Conservation (phyloP, 30 jellyfish, hydroid and myxozoan species). For the Mastigias papua region DNA sequence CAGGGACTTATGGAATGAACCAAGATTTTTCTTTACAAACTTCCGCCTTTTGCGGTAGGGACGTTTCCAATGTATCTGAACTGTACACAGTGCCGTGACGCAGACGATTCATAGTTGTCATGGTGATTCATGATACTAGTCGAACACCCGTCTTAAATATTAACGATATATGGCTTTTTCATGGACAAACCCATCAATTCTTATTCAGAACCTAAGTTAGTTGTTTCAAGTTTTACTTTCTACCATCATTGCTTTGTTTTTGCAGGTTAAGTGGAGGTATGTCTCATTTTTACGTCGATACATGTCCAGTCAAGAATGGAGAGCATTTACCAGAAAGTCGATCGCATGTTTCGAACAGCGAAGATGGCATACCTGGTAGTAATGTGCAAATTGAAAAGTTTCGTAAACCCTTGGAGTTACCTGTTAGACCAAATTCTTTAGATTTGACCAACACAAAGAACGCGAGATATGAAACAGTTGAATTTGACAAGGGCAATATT, state of each 20-base stretch:
- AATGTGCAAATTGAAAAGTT: neutral
- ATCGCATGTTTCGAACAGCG: neutral
- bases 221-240: neutral
- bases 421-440: conserved; percentile 32
- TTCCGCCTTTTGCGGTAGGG: no score
- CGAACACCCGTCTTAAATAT: no score
- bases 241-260: no score
- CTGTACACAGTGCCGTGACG: no score
- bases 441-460: conserved; percentile 5
- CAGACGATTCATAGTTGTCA: no score
- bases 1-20: no score
- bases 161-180: no score
- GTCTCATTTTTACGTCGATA: conserved; percentile 66
- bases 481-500: conserved; percentile 27
- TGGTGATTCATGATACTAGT: no score
- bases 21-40: no score
- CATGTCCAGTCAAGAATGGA: conserved; percentile 16
- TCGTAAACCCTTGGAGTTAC: neutral
- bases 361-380: neutral
- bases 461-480: neutral
- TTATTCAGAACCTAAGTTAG: no score
- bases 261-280: conserved; percentile 35
- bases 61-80: no score
- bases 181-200: no score
- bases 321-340: conserved; percentile 2